Percentiles rank a stretch among this genome's conserved stretches.
Conservation (phyloP, 2,888 invertebrate species). For the Sphaerophoria rueppellii region DNA sequence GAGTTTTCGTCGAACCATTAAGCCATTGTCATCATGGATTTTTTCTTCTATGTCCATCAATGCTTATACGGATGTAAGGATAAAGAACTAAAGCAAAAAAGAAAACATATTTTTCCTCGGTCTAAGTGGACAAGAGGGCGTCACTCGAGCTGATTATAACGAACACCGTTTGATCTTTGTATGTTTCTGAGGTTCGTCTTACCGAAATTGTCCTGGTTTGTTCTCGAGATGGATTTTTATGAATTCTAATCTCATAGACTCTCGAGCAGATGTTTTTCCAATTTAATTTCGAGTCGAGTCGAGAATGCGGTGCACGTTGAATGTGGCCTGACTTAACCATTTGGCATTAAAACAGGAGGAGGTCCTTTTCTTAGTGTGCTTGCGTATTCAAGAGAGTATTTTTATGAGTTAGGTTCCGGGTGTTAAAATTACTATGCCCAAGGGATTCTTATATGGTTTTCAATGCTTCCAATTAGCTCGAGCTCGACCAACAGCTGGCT, state of each 20-base stretch:
- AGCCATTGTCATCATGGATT: slow-evolving; percentile 43
- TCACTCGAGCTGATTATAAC: slow-evolving; percentile 67
- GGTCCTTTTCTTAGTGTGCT: slow-evolving; percentile 31
- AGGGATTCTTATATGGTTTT: not conserved
- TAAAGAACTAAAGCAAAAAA: slow-evolving; percentile 50
- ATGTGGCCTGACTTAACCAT: slow-evolving; percentile 42
- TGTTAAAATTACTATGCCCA: slow-evolving; percentile 2
- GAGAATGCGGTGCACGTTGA: slow-evolving; percentile 10
- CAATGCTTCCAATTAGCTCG: not conserved
- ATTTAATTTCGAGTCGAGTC: slow-evolving; percentile 13
- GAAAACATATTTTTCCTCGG: slow-evolving; percentile 21
- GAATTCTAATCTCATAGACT: slow-evolving; percentile 62
- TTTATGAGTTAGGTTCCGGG: slow-evolving; percentile 23
- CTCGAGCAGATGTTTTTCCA: slow-evolving; percentile 64
- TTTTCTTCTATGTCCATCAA: slow-evolving; percentile 6
- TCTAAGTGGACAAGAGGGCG: slow-evolving; percentile 70
- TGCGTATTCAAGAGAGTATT: not conserved
- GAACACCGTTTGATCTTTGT: slow-evolving; percentile 65
- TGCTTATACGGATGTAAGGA: not conserved
- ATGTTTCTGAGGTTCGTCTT: slow-evolving; percentile 43
- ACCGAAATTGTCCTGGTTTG: slow-evolving; percentile 19
- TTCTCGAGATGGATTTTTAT: slow-evolving; percentile 42
- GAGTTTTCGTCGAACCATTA: slow-evolving; percentile 68
- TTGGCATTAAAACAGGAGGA: slow-evolving; percentile 9
- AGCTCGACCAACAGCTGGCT: slow-evolving; percentile 12